A percentile compares a stretch with the other conserved stretches of the same genome.
These are phyloP conservation scores for Carcinoscorpius rotundicauda DNA, from an alignment of 1,140 invertebrate species.

Conservation along the genomic window DNA sequence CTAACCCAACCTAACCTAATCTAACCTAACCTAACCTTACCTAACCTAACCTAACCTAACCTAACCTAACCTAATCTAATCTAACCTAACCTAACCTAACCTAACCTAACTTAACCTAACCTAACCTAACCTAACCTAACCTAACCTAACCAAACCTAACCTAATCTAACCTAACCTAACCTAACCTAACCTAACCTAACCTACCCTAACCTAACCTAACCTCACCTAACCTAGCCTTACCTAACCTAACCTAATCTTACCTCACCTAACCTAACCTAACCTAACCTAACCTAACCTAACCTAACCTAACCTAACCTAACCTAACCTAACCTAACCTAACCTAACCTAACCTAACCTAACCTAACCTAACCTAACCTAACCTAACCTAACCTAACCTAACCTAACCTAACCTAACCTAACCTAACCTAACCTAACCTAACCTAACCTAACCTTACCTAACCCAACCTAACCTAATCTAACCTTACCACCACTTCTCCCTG, in stretches of 20 bases:
- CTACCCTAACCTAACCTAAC: slow-evolving; percentile 20
- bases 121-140: slow-evolving; percentile 30
- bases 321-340: slow-evolving; percentile 19
- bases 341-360: slow-evolving; percentile 20
- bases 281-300: slow-evolving; percentile 19
- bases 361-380: slow-evolving; percentile 19
- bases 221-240: slow-evolving; percentile 22
- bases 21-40: slow-evolving; percentile 21
- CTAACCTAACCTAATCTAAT: slow-evolving; percentile 1
- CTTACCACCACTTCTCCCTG: no score
- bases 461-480: no score
- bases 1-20: slow-evolving; percentile 19
- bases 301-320: slow-evolving; percentile 21
- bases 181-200: slow-evolving; percentile 21
- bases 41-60: neutral
- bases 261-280: slow-evolving; percentile 23
- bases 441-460: slow-evolving; percentile 3
- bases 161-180: slow-evolving; percentile 21
- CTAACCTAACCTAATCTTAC: slow-evolving; percentile 19
- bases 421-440: neutral
- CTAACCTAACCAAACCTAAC: slow-evolving; percentile 23
- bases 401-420: slow-evolving; percentile 5
- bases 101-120: slow-evolving; percentile 30
- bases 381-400: slow-evolving; percentile 20
- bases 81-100: slow-evolving; percentile 20